Conservation (phyloP, 2,113 vertebrate genomes). For the Ammospiza nelsoni region DNA sequence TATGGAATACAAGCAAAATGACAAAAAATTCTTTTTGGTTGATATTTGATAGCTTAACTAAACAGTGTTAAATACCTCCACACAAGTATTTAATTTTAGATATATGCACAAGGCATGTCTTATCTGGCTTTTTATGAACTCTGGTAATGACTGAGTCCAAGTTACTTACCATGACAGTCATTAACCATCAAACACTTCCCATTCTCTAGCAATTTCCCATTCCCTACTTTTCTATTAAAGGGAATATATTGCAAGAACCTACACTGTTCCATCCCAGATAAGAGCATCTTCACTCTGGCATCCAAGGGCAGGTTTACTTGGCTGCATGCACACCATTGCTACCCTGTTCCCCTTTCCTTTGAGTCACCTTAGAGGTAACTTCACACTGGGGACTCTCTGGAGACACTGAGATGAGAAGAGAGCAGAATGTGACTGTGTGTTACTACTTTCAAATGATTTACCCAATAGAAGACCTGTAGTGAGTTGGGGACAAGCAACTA, state of each 20-base stretch:
- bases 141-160: background rate
- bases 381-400: background rate
- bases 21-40: background rate
- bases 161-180: background rate
- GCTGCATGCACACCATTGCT: accelerated
- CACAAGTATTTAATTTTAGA: background rate
- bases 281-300: background rate
- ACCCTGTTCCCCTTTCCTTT: background rate
- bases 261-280: background rate
- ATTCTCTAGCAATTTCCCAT: background rate
- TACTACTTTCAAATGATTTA: background rate
- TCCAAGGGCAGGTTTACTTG: background rate
- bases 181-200: background rate
- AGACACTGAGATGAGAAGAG: background rate
- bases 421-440: background rate
- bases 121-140: background rate
- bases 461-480: background rate
- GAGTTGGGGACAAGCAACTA: background rate
- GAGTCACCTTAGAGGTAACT: background rate
- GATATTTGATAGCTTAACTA: background rate
- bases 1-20: background rate
- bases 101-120: background rate
- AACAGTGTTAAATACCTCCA: background rate
- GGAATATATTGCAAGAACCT: background rate
- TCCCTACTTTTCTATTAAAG: background rate